Percentiles rank a stretch among this genome's conserved stretches.
Conservation (phyloP, 2,113 vertebrate species). For the Aegotheles bennettii region DNA sequence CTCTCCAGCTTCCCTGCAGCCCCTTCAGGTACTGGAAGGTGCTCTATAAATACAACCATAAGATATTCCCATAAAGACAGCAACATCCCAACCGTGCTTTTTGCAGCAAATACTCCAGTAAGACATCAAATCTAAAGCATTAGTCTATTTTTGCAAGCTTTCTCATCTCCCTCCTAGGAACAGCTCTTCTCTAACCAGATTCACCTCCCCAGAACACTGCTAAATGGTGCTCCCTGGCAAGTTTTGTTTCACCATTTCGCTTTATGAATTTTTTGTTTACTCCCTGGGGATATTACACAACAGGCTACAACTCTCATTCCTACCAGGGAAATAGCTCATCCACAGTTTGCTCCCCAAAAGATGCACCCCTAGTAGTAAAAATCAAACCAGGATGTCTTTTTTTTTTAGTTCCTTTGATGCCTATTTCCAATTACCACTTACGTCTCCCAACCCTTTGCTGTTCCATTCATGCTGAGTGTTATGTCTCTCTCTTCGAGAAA, state of each 20-base stretch:
- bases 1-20: too few relatives aligned
- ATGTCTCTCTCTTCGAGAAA: neutral
- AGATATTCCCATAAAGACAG: slow-evolving; percentile 44
- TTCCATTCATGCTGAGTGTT: neutral
- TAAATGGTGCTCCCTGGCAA: neutral
- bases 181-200: neutral
- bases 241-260: neutral
- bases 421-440: neutral
- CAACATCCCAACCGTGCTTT: neutral
- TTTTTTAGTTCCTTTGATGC: neutral
- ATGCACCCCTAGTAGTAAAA: neutral
- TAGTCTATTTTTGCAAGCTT: neutral
- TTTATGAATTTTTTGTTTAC: neutral
- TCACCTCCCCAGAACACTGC: neutral
- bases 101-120: neutral
- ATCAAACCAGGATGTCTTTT: neutral
- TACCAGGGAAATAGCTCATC: neutral
- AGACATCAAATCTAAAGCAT: neutral
- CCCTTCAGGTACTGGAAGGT: too few relatives aligned
- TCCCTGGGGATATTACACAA: neutral
- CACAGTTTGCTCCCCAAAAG: neutral
- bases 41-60: too few relatives aligned
- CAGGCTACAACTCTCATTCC: neutral
- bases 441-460: neutral
- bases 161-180: neutral